Evolutionary conservation across 2,888 invertebrate genomes (phyloP).

Genomic region (Drosophila sordidula): DNA sequence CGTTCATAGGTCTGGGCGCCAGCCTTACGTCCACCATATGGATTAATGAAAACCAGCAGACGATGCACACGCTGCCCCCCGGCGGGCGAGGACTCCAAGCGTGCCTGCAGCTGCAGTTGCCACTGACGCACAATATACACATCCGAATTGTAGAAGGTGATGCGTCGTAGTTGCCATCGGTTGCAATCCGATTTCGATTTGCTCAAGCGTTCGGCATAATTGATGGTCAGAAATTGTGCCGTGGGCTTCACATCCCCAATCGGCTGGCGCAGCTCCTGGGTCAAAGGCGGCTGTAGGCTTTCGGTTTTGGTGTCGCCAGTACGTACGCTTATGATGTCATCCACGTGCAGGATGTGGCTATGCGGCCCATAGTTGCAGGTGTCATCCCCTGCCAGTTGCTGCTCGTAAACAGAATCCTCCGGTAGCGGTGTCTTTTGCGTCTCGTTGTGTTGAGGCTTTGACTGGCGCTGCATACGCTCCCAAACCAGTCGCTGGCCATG

Average conservation of each 20-base stretch:
- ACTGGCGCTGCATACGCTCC: slow-evolving; percentile 85
- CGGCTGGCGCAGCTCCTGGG: slow-evolving; percentile 6
- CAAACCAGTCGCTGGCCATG: slow-evolving; percentile 88
- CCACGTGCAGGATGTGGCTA: slow-evolving; percentile 70
- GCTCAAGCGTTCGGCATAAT: slow-evolving; percentile 86
- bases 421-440: slow-evolving; percentile 49
- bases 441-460: slow-evolving; percentile 12
- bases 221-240: slow-evolving; percentile 86
- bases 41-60: slow-evolving; percentile 92
- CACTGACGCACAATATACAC: slow-evolving; percentile 87
- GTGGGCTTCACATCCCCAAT: slow-evolving; percentile 55
- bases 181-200: slow-evolving; percentile 86
- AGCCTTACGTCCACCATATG: slow-evolving; percentile 91
- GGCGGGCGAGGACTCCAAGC: slow-evolving; percentile 47
- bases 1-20: slow-evolving; percentile 91
- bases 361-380: slow-evolving; percentile 54
- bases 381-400: slow-evolving; percentile 3
- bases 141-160: slow-evolving; percentile 88
- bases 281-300: slow-evolving; percentile 47
- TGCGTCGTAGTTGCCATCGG: slow-evolving; percentile 87
- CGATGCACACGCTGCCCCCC: slow-evolving; percentile 87
- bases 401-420: slow-evolving; percentile 8
- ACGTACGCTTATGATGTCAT: slow-evolving; percentile 74
- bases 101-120: slow-evolving; percentile 87
- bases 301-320: slow-evolving; percentile 77